Evolutionary conservation across 2,888 invertebrate species (phyloP).

Genomic region (Cactoblastis cactorum): DNA sequence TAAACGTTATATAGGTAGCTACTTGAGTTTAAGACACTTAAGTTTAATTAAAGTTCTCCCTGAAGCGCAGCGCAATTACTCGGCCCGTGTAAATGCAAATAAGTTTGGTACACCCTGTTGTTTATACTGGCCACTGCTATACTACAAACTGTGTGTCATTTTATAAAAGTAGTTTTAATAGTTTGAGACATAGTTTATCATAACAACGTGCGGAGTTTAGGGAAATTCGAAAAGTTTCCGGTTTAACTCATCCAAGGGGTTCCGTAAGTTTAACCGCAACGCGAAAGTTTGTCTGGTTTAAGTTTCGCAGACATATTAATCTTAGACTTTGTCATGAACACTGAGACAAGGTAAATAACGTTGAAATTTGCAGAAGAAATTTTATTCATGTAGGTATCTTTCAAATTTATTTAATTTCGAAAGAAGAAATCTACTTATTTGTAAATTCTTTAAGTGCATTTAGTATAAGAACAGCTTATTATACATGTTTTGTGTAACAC

Average conservation of each 20-base stretch:
- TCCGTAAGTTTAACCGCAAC: constrained; percentile 61
- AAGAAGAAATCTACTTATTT: too few species aligned
- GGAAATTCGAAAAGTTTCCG: constrained; percentile 43
- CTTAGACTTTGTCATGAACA: constrained; percentile 4
- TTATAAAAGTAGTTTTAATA: constrained; percentile 14
- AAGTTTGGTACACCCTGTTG: constrained; percentile 67
- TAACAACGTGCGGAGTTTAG: constrained; percentile 9
- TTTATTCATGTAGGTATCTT: too few species aligned
- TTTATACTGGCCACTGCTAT: constrained; percentile 56
- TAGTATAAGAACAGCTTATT: too few species aligned
- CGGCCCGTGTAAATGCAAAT: constrained; percentile 77
- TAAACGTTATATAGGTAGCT: constrained; percentile 51
- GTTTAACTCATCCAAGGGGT: constrained; percentile 49
- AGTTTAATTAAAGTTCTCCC: constrained; percentile 76
- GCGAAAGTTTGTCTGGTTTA: constrained; percentile 32
- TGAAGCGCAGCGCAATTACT: constrained; percentile 74
- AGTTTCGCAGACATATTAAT: constrained; percentile 16
- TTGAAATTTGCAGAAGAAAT: not conserved
- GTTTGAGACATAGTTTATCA: constrained; percentile 13
- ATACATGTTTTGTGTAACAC: too few species aligned
- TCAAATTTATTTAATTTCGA: too few species aligned
- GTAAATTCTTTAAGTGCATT: too few species aligned
- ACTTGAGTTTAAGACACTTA: constrained; percentile 66
- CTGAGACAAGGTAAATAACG: not conserved
- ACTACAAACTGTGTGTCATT: constrained; percentile 28